Evolutionary conservation across 1,140 invertebrate genomes (phyloP).

Genomic region (Brachionus sp.): DNA sequence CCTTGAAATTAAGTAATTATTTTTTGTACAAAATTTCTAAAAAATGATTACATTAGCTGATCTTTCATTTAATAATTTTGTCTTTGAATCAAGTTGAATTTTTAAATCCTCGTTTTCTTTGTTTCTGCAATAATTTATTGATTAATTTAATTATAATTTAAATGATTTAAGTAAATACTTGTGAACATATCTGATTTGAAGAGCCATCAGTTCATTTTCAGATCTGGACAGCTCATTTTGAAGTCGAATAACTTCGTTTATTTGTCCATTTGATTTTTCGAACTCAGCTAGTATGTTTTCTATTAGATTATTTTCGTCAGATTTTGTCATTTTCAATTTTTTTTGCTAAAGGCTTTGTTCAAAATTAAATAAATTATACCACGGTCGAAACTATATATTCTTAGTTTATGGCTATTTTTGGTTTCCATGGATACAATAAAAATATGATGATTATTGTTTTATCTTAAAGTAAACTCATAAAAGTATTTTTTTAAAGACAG

Average conservation of each 20-base stretch:
- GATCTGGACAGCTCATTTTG: slow-evolving; percentile 10
- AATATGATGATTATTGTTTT: slow-evolving; percentile 7
- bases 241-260: neutral
- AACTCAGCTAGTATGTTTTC: slow-evolving; percentile 23
- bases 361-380: neutral
- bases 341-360: too few species aligned
- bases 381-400: neutral
- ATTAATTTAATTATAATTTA: neutral
- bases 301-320: neutral
- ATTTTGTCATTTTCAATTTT: slow-evolving; percentile 20
- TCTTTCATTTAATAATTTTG: slow-evolving; percentile 24
- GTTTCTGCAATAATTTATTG: neutral
- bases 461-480: neutral
- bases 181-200: slow-evolving; percentile 35
- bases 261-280: slow-evolving; percentile 17
- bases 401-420: neutral
- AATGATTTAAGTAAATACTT: slow-evolving; percentile 24
- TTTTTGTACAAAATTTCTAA: neutral
- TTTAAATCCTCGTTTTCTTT: slow-evolving; percentile 34
- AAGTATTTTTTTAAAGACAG: neutral
- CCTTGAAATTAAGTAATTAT: neutral
- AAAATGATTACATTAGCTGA: neutral
- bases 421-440: neutral
- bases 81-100: slow-evolving; percentile 6
- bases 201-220: slow-evolving; percentile 17